Evolutionary conservation across 2,888 invertebrate genomes (phyloP).

Genomic region (Drosophila nigricruria): DNA sequence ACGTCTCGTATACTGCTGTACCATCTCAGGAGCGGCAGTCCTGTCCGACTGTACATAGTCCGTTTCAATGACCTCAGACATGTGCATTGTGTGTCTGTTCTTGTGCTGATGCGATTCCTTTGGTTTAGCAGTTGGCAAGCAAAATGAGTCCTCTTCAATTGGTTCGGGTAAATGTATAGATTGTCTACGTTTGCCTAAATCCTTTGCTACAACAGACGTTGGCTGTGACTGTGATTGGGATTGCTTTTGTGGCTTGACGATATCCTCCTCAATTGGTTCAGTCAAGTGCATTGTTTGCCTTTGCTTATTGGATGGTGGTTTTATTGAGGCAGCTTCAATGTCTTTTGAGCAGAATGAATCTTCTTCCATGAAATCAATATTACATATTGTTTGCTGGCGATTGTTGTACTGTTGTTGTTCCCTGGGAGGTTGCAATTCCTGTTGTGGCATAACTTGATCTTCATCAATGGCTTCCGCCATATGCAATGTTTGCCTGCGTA

Average conservation of each 20-base stretch:
- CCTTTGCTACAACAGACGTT: not conserved
- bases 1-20: not conserved
- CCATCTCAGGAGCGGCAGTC: not conserved
- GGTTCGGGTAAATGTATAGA: slow-evolving; percentile 6
- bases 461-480: slow-evolving; percentile 10
- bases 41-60: not conserved
- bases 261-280: slow-evolving; percentile 13
- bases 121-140: not conserved
- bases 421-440: not conserved
- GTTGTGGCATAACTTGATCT: not conserved
- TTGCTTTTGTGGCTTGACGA: not conserved
- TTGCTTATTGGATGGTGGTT: not conserved
- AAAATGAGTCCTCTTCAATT: slow-evolving; percentile 13
- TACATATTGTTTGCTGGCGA: slow-evolving; percentile 8
- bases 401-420: not conserved
- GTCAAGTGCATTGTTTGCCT: slow-evolving; percentile 19
- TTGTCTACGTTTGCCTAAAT: not conserved
- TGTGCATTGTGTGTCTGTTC: slow-evolving; percentile 20
- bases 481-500: slow-evolving; percentile 1
- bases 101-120: not conserved
- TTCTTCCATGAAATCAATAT: slow-evolving; percentile 6
- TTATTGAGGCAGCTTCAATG: not conserved
- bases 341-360: not conserved
- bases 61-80: slow-evolving; percentile 12
- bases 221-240: not conserved